Evolutionary conservation across 2,888 invertebrate genomes (phyloP).

Genomic region (Cactoblastis cactorum): DNA sequence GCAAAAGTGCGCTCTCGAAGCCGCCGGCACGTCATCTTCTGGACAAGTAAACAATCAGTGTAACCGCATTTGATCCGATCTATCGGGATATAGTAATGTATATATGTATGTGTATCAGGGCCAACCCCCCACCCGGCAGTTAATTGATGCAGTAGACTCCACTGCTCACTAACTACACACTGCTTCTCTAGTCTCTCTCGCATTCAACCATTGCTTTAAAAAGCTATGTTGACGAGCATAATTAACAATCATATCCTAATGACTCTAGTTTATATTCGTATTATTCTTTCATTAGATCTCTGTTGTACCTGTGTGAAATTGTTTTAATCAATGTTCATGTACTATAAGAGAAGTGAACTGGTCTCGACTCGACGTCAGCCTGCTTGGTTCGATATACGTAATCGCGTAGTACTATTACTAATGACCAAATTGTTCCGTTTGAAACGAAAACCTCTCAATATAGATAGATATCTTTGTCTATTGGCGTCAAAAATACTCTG

Average conservation of each 20-base stretch:
- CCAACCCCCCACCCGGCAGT: constrained; percentile 66
- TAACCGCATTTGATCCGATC: constrained; percentile 53
- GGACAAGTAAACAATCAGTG: constrained; percentile 35
- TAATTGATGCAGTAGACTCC: constrained; percentile 79
- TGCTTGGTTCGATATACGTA: constrained; percentile 56
- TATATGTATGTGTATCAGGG: constrained; percentile 47
- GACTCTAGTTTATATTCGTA: constrained; percentile 74
- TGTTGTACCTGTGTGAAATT: constrained; percentile 78
- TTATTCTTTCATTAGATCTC: constrained; percentile 79
- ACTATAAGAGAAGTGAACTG: constrained; percentile 60
- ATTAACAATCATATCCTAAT: constrained; percentile 75
- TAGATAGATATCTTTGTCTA: constrained; percentile 42
- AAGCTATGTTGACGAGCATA: constrained; percentile 72
- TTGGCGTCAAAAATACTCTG: constrained; percentile 66
- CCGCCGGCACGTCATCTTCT: constrained; percentile 27
- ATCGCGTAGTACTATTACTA: constrained; percentile 49
- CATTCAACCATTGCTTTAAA: constrained; percentile 66
- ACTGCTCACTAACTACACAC: constrained; percentile 64
- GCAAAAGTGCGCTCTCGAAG: constrained; percentile 11
- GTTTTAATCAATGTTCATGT: constrained; percentile 68
- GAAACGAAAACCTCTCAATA: constrained; percentile 50
- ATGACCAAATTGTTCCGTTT: constrained; percentile 65
- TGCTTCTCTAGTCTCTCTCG: constrained; percentile 77
- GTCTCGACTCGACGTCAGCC: constrained; percentile 51
- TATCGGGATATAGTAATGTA: constrained; percentile 39